Evolutionary conservation across 2,888 invertebrate genomes (phyloP).

Genomic region (Leptopilina syphax): DNA sequence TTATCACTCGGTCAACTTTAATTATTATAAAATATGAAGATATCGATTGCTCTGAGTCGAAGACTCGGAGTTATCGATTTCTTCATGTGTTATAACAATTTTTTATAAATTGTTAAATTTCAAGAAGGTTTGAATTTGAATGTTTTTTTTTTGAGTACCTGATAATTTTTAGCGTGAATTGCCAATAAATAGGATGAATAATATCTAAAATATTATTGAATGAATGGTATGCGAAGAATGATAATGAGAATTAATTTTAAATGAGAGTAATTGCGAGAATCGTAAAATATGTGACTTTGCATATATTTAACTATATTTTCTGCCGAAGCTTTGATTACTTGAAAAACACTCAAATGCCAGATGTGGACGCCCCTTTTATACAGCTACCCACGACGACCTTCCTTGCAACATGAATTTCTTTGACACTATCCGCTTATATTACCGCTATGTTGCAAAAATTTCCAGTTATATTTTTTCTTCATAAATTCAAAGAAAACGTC

Average conservation of each 20-base stretch:
- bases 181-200: no score
- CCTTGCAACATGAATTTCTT: slow-evolving; percentile 18
- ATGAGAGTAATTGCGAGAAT: background rate
- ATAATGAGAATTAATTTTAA: background rate
- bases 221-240: no score
- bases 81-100: no score
- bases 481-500: background rate
- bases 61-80: no score
- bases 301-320: background rate
- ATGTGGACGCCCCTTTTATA: slow-evolving; percentile 10
- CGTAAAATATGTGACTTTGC: background rate
- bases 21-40: no score
- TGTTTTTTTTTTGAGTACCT: no score
- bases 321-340: background rate
- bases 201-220: no score
- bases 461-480: slow-evolving; percentile 1
- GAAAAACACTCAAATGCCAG: slow-evolving; percentile 9
- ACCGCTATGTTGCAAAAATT: slow-evolving; percentile 2
- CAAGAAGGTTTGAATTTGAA: no score
- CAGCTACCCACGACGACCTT: slow-evolving; percentile 13
- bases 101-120: no score
- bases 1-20: no score
- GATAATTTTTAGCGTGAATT: no score
- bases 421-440: slow-evolving; percentile 5
- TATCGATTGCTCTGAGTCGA: no score